These are phyloP conservation scores for Mythimna ferrago DNA, from an alignment of 2,888 invertebrate genomes.

Conservation along the genomic window DNA sequence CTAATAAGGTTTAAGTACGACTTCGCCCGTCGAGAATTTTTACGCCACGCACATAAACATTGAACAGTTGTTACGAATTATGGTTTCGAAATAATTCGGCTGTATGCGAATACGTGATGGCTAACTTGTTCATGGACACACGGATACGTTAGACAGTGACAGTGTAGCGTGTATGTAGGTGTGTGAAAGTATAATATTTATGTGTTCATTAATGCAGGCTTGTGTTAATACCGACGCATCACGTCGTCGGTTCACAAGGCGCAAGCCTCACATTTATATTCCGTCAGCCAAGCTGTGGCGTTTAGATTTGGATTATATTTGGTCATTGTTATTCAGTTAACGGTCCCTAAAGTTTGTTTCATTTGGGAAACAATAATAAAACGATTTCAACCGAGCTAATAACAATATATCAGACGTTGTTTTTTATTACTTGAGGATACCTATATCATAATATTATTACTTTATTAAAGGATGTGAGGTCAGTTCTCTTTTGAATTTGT, in stretches of 20 bases:
- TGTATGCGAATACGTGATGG: constrained; percentile 76
- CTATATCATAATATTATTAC: constrained; percentile 49
- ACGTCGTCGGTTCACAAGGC: constrained; percentile 90
- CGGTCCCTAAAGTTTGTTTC: constrained; percentile 81
- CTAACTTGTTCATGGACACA: constrained; percentile 66
- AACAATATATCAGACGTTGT: constrained; percentile 61
- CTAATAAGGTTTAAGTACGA: constrained; percentile 87
- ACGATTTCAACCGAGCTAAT: constrained; percentile 74
- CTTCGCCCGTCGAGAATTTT: constrained; percentile 77
- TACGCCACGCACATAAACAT: constrained; percentile 81
- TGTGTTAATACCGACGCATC: constrained; percentile 88
- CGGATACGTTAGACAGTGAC: constrained; percentile 52
- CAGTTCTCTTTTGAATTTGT: constrained; percentile 21
- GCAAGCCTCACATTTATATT: constrained; percentile 86
- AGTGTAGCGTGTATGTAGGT: constrained; percentile 50
- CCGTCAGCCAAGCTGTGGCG: constrained; percentile 83
- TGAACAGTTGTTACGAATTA: constrained; percentile 77
- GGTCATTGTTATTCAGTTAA: constrained; percentile 87
- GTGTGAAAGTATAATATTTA: constrained; percentile 83
- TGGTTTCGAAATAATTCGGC: constrained; percentile 74
- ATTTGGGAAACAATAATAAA: constrained; percentile 85
- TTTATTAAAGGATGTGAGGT: constrained; percentile 46
- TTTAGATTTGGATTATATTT: constrained; percentile 90
- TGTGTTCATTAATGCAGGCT: constrained; percentile 88
- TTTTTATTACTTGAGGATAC: constrained; percentile 53